Evolutionary conservation across 2,888 invertebrate species (phyloP).

Genomic region (Chymomyza amoena): DNA sequence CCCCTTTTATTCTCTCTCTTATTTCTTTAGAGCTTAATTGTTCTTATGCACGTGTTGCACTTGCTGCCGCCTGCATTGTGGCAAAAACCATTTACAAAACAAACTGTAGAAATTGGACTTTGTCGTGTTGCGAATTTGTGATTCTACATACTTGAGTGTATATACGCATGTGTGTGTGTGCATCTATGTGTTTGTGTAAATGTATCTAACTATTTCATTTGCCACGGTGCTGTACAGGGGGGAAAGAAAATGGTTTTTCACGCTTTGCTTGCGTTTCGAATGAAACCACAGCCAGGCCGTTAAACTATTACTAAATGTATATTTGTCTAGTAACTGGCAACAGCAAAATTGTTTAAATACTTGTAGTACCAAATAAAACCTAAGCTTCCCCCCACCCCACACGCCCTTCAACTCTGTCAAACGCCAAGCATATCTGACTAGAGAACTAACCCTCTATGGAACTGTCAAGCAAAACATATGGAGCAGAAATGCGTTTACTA

Average conservation of each 20-base stretch:
- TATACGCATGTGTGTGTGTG: not conserved
- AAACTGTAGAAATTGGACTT: conserved; percentile 69
- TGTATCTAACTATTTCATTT: not conserved
- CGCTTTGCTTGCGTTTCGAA: conserved; percentile 61
- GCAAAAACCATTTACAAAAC: conserved; percentile 53
- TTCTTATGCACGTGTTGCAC: not conserved
- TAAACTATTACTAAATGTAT: conserved; percentile 41
- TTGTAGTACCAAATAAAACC: conserved; percentile 9
- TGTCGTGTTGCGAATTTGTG: conserved; percentile 16
- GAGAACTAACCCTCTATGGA: not conserved
- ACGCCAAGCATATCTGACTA: not conserved
- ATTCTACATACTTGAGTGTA: not conserved
- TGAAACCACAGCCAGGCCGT: conserved; percentile 1
- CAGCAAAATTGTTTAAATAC: conserved; percentile 45
- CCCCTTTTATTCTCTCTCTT: not conserved
- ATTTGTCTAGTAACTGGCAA: conserved; percentile 35
- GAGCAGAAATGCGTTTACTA: too few relatives aligned
- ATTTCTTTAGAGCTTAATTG: not conserved
- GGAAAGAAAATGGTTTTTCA: conserved; percentile 73
- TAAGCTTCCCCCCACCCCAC: not conserved
- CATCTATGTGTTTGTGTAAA: not conserved
- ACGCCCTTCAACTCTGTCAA: not conserved
- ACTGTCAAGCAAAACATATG: not conserved
- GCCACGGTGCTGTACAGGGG: not conserved
- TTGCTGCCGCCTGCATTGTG: not conserved